Percentiles rank a stretch among this genome's conserved stretches.
These are phyloP conservation scores for Orussus abietinus DNA, from an alignment of 1,140 invertebrate species.

Conservation along the genomic window DNA sequence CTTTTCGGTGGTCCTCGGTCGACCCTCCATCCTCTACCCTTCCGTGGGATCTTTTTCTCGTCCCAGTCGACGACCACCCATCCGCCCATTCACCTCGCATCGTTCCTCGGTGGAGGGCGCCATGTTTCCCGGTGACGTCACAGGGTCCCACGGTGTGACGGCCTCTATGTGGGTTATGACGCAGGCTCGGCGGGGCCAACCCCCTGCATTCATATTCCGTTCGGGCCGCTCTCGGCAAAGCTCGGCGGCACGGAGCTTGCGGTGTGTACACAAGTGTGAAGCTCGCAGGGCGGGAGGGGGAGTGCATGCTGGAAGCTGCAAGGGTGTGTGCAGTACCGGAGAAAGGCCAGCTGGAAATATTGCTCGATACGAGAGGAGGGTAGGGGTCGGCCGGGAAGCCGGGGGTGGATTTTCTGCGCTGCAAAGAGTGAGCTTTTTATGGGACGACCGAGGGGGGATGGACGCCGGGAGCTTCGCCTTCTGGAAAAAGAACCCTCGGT, in stretches of 20 bases:
- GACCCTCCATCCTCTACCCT: too few species aligned
- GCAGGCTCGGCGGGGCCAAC: conserved; percentile 4
- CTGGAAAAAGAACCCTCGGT: too few species aligned
- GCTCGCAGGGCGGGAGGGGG: too few species aligned
- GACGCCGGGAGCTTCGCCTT: too few species aligned
- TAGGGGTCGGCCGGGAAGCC: too few species aligned
- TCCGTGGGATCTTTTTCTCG: too few species aligned
- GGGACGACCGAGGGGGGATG: too few species aligned
- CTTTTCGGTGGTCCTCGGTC: too few species aligned
- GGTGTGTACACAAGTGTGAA: conserved; percentile 7
- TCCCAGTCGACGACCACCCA: too few species aligned
- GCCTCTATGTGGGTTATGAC: conserved; percentile 2
- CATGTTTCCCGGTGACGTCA: background rate
- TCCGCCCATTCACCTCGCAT: too few species aligned
- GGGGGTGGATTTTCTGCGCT: conserved; percentile 15
- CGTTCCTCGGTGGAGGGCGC: too few species aligned
- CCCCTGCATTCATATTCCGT: conserved; percentile 13
- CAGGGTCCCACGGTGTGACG: background rate
- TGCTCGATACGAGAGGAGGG: conserved; percentile 13
- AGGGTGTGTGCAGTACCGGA: background rate
- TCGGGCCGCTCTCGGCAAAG: background rate
- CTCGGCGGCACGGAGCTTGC: conserved; percentile 6
- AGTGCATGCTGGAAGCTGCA: too few species aligned
- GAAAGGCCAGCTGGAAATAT: conserved; percentile 9
- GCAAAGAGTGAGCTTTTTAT: conserved; percentile 16